Conservation (phyloP, 2,888 invertebrate species). For the Xylota segnis region DNA sequence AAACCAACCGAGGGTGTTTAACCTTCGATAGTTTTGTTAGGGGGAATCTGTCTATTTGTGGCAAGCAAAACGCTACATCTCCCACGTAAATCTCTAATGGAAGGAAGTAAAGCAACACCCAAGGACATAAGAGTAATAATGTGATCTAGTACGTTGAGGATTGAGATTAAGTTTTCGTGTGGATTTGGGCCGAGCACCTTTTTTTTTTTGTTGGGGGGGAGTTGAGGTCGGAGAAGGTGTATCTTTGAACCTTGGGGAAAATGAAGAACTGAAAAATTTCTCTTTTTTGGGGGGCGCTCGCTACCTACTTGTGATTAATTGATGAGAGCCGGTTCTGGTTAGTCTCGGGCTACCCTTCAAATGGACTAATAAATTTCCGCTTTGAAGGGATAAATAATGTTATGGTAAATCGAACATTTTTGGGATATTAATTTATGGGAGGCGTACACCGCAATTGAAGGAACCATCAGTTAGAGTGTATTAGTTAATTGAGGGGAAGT, state of each 20-base stretch:
- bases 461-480: constrained; percentile 38
- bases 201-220: background rate
- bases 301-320: constrained; percentile 66
- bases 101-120: constrained; percentile 1
- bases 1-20: constrained; percentile 52
- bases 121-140: constrained; percentile 51
- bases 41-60: constrained; percentile 23
- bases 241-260: background rate
- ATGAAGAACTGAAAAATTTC: constrained; percentile 13
- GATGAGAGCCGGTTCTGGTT: constrained; percentile 47
- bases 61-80: constrained; percentile 22
- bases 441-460: constrained; percentile 51
- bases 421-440: constrained; percentile 65
- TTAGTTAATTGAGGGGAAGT: constrained; percentile 35
- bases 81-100: constrained; percentile 46
- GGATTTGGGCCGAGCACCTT: constrained; percentile 15
- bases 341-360: constrained; percentile 36
- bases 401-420: constrained; percentile 69
- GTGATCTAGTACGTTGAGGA: constrained; percentile 36
- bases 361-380: constrained; percentile 68
- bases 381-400: constrained; percentile 46
- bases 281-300: constrained; percentile 7
- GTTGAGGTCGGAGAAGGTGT: background rate
- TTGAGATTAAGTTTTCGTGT: constrained; percentile 58
- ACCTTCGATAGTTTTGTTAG: constrained; percentile 36